Evolutionary conservation across 1,140 invertebrate species (phyloP), one percentile per base, ranked within the genome.

Genomic region (Meloidogyne exigua): DNA sequence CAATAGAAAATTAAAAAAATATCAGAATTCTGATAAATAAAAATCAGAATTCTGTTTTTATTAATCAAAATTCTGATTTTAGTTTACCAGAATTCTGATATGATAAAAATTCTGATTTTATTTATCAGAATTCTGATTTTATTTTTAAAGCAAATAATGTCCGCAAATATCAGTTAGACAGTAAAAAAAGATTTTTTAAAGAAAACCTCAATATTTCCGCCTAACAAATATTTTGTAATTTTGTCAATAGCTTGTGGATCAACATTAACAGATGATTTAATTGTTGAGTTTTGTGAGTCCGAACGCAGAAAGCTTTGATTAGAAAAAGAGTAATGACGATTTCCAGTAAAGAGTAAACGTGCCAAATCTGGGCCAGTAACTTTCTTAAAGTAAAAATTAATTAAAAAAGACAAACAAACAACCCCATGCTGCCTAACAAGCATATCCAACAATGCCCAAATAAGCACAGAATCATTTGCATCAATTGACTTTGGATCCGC

Each of bases 341-440:
- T 18, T n/a, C 66, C 49, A 65, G 79, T 13, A 32, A 57, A 73
- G 23, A 73, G 72, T 23, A 86, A 71, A 25, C 73, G 71, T 64
- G 82, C 82, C 64, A 83, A 69, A 77, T 83, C 84, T 21, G 84
- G 81, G 0, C 82, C 82, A 72, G 84, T 83, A 15, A 83, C 84
- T 21, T 57, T 57, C 18, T 57, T 57, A 57, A 21, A n/a, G 5
- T n/a, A n/a, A n/a, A 57, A n/a, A n/a, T 1, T 9, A 67, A 13
- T 67, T 66, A 23, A 36, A 74, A 74, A 39, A 2, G 0, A 7
- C n/a, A 66, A 65, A 74, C 68, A 32, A 63, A 83, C 82, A 63
- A 83, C 82, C 13, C 82, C 82, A 25, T 86, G 81, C 44, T 83
- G 82, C 36, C 73, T 44, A 18, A 83, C 76, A 25, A 83, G 75